A percentile compares a stretch with the other conserved stretches of the same genome.
Evolutionary conservation across 2,888 invertebrate genomes (phyloP).

Genomic region (Tenthredo mesomela): DNA sequence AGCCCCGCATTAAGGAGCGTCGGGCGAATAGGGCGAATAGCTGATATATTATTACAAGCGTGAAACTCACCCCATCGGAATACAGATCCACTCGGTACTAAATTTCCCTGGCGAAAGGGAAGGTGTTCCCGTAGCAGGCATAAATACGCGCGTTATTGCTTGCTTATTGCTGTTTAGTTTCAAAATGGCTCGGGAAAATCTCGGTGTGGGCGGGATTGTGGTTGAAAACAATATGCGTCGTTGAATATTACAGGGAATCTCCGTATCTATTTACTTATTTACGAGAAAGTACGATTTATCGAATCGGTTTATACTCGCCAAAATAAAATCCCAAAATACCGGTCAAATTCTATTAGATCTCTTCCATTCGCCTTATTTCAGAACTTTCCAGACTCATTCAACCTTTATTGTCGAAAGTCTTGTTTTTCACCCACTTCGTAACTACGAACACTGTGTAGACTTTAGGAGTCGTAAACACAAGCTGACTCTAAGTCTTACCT

Average conservation of each 20-base stretch:
- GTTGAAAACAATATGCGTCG: conserved; percentile 41
- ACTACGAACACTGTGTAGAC: background rate
- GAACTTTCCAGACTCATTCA: background rate
- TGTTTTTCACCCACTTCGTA: conserved; percentile 15
- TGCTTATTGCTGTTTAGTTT: conserved; percentile 50
- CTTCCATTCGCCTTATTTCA: background rate
- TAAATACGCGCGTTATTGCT: conserved; percentile 47
- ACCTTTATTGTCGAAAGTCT: background rate
- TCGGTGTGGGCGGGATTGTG: background rate
- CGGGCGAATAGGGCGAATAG: conserved; percentile 43
- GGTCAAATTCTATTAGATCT: conserved; percentile 31
- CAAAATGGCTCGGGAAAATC: conserved; percentile 41
- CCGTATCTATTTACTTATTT: conserved; percentile 64
- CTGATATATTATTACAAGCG: conserved; percentile 51
- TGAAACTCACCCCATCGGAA: conserved; percentile 47
- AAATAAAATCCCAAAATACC: conserved; percentile 6
- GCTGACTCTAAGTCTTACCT: background rate
- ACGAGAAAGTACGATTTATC: conserved; percentile 67
- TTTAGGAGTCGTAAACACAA: conserved; percentile 14
- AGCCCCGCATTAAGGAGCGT: conserved; percentile 44
- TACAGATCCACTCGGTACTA: conserved; percentile 44
- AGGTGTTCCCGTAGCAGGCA: conserved; percentile 32
- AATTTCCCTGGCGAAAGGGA: conserved; percentile 41
- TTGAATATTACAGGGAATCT: conserved; percentile 28
- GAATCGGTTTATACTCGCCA: conserved; percentile 13